A percentile compares a stretch with the other conserved stretches of the same genome.
These are phyloP conservation scores for Sarcophaga rosellei DNA, from an alignment of 2,888 invertebrate species.

Conservation along the genomic window DNA sequence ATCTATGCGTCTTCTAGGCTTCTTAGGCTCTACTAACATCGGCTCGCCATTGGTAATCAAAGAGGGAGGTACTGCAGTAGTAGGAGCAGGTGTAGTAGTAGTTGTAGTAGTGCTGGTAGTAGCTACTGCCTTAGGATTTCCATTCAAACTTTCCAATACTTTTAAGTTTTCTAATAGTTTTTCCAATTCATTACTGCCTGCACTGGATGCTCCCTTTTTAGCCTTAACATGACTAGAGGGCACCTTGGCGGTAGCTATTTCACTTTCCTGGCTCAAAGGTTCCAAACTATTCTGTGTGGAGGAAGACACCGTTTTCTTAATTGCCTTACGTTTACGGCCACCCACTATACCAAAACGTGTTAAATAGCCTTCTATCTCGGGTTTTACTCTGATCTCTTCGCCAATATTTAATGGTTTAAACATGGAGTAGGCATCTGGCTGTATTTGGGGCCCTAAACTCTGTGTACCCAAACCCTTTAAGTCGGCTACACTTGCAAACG, in stretches of 20 bases:
- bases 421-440: slow-evolving; percentile 78
- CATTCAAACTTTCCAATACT: slow-evolving; percentile 77
- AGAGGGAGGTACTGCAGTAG: slow-evolving; percentile 63
- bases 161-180: slow-evolving; percentile 82
- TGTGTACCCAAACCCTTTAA: slow-evolving; percentile 73
- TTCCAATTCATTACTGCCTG: slow-evolving; percentile 78
- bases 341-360: slow-evolving; percentile 81
- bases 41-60: slow-evolving; percentile 77
- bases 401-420: slow-evolving; percentile 81
- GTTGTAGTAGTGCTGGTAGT: slow-evolving; percentile 67
- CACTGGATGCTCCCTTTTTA: slow-evolving; percentile 58
- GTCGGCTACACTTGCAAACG: slow-evolving; percentile 74
- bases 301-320: slow-evolving; percentile 73
- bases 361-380: slow-evolving; percentile 79
- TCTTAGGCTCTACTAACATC: slow-evolving; percentile 75
- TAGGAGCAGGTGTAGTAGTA: slow-evolving; percentile 64
- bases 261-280: slow-evolving; percentile 74
- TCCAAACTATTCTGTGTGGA: slow-evolving; percentile 70
- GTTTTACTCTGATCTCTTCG: slow-evolving; percentile 77
- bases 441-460: slow-evolving; percentile 75
- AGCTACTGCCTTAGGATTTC: slow-evolving; percentile 57
- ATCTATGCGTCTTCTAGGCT: slow-evolving; percentile 77
- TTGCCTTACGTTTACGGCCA: slow-evolving; percentile 75
- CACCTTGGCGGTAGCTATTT: slow-evolving; percentile 75
- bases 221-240: slow-evolving; percentile 66